phyloP scores from a whole-genome alignment of 1,140 invertebrate genomes.

The Pseudomyrmex cubaensis region DNA sequence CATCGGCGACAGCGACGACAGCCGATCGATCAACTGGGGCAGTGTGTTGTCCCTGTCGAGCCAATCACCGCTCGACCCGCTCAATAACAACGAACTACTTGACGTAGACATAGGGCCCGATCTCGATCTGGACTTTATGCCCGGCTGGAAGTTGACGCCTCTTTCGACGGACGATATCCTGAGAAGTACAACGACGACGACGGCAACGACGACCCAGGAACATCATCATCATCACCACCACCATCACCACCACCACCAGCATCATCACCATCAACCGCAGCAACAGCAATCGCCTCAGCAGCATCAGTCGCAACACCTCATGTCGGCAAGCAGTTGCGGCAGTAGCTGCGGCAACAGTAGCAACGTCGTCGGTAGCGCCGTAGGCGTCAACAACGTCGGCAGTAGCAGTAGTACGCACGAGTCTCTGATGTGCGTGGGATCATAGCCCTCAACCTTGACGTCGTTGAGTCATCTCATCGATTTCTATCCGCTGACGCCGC shows the following conservation, averaged over 20 bases:
- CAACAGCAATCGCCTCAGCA: slow-evolving; percentile 55
- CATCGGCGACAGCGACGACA: slow-evolving; percentile 91
- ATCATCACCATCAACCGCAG: slow-evolving; percentile 57
- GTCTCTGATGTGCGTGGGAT: slow-evolving; percentile 84
- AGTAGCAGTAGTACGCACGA: slow-evolving; percentile 82
- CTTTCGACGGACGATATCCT: slow-evolving; percentile 90
- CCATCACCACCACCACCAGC: slow-evolving; percentile 66
- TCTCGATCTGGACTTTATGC: slow-evolving; percentile 87
- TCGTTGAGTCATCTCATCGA: slow-evolving; percentile 84
- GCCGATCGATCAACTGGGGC: slow-evolving; percentile 94
- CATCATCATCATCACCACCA: slow-evolving; percentile 72
- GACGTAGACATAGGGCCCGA: slow-evolving; percentile 86
- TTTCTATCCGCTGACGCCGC: slow-evolving; percentile 79
- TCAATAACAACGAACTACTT: slow-evolving; percentile 91
- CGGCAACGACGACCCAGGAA: slow-evolving; percentile 63
- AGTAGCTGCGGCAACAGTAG: slow-evolving; percentile 63
- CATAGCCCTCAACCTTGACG: slow-evolving; percentile 83
- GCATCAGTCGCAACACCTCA: slow-evolving; percentile 60
- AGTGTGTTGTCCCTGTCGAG: slow-evolving; percentile 94
- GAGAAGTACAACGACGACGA: slow-evolving; percentile 80
- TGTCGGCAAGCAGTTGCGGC: slow-evolving; percentile 49
- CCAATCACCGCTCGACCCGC: slow-evolving; percentile 92
- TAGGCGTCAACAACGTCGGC: slow-evolving; percentile 60
- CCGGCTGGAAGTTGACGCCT: slow-evolving; percentile 88
- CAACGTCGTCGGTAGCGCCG: slow-evolving; percentile 66